These are phyloP conservation scores for Apis dorsata DNA, from an alignment of 1,140 invertebrate species.

Conservation along the genomic window DNA sequence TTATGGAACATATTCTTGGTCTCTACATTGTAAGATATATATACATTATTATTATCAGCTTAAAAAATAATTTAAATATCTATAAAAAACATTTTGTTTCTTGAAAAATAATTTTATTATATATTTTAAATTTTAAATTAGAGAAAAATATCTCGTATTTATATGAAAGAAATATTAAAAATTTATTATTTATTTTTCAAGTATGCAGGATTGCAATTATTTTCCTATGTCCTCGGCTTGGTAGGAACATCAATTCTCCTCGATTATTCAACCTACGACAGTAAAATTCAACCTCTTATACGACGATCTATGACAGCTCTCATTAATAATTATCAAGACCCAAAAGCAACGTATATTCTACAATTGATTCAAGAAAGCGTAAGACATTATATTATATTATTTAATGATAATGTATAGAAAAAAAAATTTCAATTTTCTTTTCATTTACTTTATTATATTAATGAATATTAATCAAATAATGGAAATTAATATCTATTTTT, in stretches of 20 bases:
- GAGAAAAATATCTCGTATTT: too few species aligned
- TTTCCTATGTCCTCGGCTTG: constrained; percentile 86
- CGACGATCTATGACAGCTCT: constrained; percentile 85
- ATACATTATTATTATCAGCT: background rate
- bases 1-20: constrained; percentile 84
- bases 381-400: constrained; percentile 70
- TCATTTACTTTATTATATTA: too few species aligned
- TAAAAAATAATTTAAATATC: background rate
- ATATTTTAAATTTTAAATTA: too few species aligned
- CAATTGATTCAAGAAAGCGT: constrained; percentile 92
- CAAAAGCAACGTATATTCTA: constrained; percentile 83
- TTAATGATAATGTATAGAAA: background rate
- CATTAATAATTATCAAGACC: constrained; percentile 86
- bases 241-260: constrained; percentile 88
- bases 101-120: too few species aligned
- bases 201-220: constrained; percentile 86
- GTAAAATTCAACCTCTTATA: constrained; percentile 88
- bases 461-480: too few species aligned
- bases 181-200: constrained; percentile 75
- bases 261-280: constrained; percentile 89
- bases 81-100: too few species aligned
- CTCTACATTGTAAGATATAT: constrained; percentile 83
- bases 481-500: too few species aligned
- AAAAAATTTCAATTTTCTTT: too few species aligned
- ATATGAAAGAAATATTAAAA: too few species aligned